phyloP scores from a whole-genome alignment of 2,888 invertebrate genomes.

The Penaeus monodon region DNA sequence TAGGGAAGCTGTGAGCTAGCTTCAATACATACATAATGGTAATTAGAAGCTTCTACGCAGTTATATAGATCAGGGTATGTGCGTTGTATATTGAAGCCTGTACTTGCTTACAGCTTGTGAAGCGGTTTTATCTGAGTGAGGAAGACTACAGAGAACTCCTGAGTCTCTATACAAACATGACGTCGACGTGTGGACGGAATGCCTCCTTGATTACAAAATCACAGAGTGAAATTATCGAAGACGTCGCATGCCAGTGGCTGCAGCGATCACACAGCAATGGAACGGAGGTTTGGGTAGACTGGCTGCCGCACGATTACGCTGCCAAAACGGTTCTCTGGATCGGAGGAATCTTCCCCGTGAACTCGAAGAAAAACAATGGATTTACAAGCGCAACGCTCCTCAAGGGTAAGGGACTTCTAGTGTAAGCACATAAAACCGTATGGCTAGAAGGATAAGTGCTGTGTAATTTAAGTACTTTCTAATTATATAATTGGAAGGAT shows the following conservation, averaged over 20 bases:
- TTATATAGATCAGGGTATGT: no score
- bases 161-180: constrained; percentile 67
- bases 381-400: constrained; percentile 41
- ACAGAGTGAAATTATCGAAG: constrained; percentile 67
- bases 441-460: no score
- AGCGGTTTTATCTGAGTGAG: constrained; percentile 73
- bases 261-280: constrained; percentile 72
- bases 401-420: constrained; percentile 18
- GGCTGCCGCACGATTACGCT: constrained; percentile 70
- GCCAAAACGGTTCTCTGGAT: constrained; percentile 73
- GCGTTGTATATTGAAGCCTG: no score
- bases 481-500: no score
- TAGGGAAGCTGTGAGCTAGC: no score
- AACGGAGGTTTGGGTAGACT: constrained; percentile 67
- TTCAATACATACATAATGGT: no score
- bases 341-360: constrained; percentile 81
- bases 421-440: no score
- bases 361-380: constrained; percentile 68
- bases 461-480: no score
- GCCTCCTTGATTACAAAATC: constrained; percentile 37
- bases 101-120: constrained; percentile 69
- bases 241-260: constrained; percentile 81
- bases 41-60: no score
- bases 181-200: constrained; percentile 65
- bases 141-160: constrained; percentile 74